These are phyloP conservation scores for Falco concolor DNA, from an alignment of 2,797 vertebrate species.

Conservation along the genomic window DNA sequence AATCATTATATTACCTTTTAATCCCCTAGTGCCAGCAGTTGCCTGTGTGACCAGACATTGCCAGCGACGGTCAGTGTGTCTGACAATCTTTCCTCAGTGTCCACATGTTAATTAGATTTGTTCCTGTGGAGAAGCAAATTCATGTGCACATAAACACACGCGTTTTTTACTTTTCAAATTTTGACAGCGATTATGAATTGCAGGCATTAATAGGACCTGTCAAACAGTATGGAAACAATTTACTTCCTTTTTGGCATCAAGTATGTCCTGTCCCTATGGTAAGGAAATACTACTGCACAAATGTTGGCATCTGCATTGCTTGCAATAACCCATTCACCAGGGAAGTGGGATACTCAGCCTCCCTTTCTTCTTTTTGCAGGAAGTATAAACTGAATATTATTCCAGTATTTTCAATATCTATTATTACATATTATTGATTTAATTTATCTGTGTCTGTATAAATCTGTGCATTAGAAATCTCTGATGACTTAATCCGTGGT, in stretches of 20 bases:
- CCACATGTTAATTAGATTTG: conserved; percentile 13
- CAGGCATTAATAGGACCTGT: not conserved
- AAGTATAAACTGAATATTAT: not conserved
- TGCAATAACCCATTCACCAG: not conserved
- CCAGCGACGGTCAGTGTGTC: not conserved
- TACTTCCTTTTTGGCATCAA: not conserved
- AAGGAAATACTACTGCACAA: not conserved
- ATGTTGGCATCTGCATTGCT: not conserved
- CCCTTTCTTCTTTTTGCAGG: not conserved
- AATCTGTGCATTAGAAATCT: not conserved
- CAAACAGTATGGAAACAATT: not conserved
- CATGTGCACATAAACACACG: not conserved
- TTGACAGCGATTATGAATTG: not conserved
- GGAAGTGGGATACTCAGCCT: not conserved
- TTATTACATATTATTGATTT: not conserved
- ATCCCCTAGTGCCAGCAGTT: not conserved
- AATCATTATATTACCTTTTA: conserved; percentile 39
- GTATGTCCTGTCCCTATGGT: not conserved
- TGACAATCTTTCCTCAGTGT: not conserved
- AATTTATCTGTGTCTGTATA: not conserved
- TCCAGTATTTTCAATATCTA: not conserved
- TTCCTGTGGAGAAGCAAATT: not conserved
- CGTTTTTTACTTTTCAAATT: not conserved
- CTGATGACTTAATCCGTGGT: fast-evolving
- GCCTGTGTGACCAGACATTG: not conserved